Percentiles rank a stretch among this genome's conserved stretches.
Evolutionary conservation across 2,113 vertebrate species (phyloP).

Genomic region (Micronisus gabar): DNA sequence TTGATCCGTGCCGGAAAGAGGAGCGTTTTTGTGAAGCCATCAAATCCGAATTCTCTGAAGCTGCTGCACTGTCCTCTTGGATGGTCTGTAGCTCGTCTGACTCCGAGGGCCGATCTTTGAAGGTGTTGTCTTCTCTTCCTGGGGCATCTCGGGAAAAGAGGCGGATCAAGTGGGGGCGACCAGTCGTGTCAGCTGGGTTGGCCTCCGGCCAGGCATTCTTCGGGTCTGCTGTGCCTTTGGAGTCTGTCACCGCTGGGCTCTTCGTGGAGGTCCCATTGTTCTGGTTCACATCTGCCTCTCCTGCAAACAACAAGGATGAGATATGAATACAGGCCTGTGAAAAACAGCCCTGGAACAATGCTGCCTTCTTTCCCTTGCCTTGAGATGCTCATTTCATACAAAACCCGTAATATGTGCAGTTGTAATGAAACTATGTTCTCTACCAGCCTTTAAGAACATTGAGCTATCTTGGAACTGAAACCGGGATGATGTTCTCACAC

Average conservation of each 20-base stretch:
- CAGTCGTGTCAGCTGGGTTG: conserved; percentile 86
- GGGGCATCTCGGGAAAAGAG: conserved; percentile 99
- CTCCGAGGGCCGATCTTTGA: conserved; percentile 98
- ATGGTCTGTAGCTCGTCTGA: conserved; percentile 99
- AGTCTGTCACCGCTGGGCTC: conserved; percentile 92
- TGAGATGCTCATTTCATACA: conserved; percentile 65
- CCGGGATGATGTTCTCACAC: neutral
- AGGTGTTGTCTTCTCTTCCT: conserved; percentile 99
- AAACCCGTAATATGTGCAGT: conserved; percentile 29
- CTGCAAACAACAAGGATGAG: conserved; percentile 94
- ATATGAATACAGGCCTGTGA: conserved; percentile 85
- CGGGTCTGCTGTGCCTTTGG: conserved; percentile 84
- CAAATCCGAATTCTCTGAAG: conserved; percentile 83
- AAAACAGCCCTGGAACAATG: conserved; percentile 82
- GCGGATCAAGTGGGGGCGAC: conserved; percentile 98
- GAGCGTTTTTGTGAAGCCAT: conserved; percentile 87
- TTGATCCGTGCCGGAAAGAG: conserved; percentile 79
- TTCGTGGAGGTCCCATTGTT: conserved; percentile 92
- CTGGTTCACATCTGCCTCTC: conserved; percentile 93
- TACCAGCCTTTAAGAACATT: neutral
- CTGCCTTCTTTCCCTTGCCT: conserved; percentile 71
- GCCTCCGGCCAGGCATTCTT: conserved; percentile 81
- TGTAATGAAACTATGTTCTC: neutral
- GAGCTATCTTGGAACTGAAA: conserved; percentile 10
- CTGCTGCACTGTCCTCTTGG: conserved; percentile 87